These are phyloP conservation scores for Seladonia tumulorum DNA, from an alignment of 2,888 invertebrate genomes.

Conservation along the genomic window DNA sequence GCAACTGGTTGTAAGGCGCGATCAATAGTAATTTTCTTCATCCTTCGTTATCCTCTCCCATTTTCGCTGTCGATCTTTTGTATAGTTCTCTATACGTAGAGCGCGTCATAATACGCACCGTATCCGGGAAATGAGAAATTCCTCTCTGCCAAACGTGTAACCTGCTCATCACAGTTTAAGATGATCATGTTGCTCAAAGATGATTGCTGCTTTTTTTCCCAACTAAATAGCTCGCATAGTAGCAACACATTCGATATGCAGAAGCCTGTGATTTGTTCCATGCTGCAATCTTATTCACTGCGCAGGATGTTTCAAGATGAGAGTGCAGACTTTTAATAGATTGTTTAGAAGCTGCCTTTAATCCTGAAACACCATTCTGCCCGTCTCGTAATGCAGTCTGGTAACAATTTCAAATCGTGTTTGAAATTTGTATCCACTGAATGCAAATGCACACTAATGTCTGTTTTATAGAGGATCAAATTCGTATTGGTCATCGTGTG, in stretches of 20 bases:
- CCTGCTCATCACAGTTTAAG: not conserved
- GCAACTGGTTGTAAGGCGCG: constrained; percentile 65
- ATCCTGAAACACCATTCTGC: not conserved
- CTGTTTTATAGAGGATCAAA: not conserved
- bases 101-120: not conserved
- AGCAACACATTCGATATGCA: not conserved
- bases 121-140: constrained; percentile 35
- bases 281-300: constrained; percentile 6
- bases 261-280: not conserved
- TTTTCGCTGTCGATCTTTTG: constrained; percentile 33
- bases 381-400: not conserved
- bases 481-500: not conserved
- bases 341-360: not conserved
- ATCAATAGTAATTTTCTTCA: constrained; percentile 67
- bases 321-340: not conserved
- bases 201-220: not conserved
- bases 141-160: not conserved
- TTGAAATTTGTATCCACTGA: not conserved
- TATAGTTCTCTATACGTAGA: constrained; percentile 11
- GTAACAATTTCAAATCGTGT: not conserved
- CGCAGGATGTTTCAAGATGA: not conserved
- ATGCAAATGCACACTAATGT: not conserved
- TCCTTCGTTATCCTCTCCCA: constrained; percentile 20
- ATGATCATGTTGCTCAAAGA: not conserved
- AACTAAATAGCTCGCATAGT: constrained; percentile 2